Conservation (phyloP, 2,113 vertebrate species). For the Cyprinus carpio region DNA sequence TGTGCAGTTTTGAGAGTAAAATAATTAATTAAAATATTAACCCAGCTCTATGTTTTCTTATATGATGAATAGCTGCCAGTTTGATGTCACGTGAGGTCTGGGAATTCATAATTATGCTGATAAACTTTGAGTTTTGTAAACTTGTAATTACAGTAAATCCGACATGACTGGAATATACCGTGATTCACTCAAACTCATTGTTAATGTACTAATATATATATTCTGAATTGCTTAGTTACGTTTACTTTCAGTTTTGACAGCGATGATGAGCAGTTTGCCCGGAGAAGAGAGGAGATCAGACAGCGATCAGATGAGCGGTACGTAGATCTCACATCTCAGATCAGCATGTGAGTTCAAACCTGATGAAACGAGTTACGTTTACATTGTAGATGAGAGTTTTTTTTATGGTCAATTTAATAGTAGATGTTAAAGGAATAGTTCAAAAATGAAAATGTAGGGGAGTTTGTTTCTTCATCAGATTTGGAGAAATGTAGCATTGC, state of each 20-base stretch:
- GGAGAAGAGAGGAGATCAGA: slow-evolving; percentile 70
- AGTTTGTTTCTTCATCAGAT: no score
- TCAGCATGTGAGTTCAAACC: no score
- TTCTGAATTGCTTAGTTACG: not conserved
- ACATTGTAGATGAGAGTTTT: no score
- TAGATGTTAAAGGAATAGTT: not conserved
- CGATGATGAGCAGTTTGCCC: slow-evolving; percentile 69
- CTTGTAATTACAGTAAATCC: no score
- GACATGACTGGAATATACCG: no score
- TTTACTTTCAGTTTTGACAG: slow-evolving; percentile 60
- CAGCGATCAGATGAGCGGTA: slow-evolving; percentile 72
- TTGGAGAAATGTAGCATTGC: no score
- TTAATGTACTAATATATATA: no score
- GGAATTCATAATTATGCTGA: not conserved
- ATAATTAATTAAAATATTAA: not conserved
- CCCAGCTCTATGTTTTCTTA: not conserved
- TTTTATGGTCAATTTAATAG: not conserved
- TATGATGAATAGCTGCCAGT: not conserved
- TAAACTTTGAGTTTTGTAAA: no score
- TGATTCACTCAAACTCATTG: no score
- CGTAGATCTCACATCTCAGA: slow-evolving; percentile 18
- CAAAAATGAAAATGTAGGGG: no score
- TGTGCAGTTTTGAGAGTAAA: no score
- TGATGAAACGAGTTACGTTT: no score
- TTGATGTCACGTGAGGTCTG: not conserved